Base-by-base conservation (phyloP, 2,797 vertebrate genomes). In the Lithobates pipiens region DNA sequence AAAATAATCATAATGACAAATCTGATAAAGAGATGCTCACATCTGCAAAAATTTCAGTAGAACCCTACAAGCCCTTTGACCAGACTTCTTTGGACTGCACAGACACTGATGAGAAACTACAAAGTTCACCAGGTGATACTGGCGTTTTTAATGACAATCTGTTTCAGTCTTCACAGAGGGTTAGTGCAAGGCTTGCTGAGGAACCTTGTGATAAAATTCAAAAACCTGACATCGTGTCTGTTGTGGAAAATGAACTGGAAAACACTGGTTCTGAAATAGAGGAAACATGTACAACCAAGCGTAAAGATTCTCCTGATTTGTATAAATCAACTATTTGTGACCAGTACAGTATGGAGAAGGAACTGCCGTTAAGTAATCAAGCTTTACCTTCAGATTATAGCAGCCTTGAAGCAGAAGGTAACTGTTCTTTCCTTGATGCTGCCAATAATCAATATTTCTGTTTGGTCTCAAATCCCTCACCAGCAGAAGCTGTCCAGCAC, bases 31-130 rank as follows among this genome's bases (percentile, higher is more conserved):
- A 73, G n/a, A 11, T 11, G 1, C 36, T 16, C 1, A 16, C 23
- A 39, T 25, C n/a, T 73, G 10, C 34, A 23, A 3, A 21, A 0
- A 8, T 3, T 34, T 36, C 42, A 71, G 32, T 6, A 36, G 78
- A 80, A 57, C 70, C 67, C n/a, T 13, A 11, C 44, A 81, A 72
- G 79, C 68, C 71, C 23, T 18, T 42, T 27, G 69, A 81, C 11
- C 46, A n/a, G 15, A 27, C n/a, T 2, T 23, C 29, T 36, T n/a
- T 16, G 32, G 46, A 29, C n/a, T 34, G 27, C 11, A 71, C 39
- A 50, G 8, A 70, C 11, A 25, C 23, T 54, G 10, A 15, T 23
- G 15, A 39, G 34, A 81, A 67, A 42, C 32, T 61, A 0, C 8
- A 46, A 21, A 71, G 11, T 11, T 1, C 8, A 18, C 11, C 34